These are phyloP conservation scores for Ammodytes dubius DNA, from an alignment of 2,113 vertebrate genomes.

Conservation along the genomic window DNA sequence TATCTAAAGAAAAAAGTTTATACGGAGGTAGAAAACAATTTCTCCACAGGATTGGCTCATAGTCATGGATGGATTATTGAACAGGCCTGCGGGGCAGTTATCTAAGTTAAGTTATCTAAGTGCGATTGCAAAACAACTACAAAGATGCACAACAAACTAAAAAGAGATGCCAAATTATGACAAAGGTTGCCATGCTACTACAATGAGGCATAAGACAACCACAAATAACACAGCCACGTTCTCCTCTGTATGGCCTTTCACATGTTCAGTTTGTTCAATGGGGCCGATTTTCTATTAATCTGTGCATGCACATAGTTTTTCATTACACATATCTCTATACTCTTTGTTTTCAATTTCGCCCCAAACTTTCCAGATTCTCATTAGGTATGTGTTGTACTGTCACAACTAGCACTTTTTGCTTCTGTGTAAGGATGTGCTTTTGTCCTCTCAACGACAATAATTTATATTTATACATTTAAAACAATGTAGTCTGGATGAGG, in stretches of 20 bases:
- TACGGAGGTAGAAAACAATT: neutral
- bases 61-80: no score
- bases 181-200: neutral
- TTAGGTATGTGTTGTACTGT: conserved; percentile 39
- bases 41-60: no score
- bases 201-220: neutral
- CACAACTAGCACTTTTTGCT: neutral
- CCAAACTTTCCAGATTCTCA: neutral
- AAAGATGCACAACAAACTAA: no score
- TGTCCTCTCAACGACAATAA: neutral
- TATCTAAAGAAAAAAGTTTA: neutral
- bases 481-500: neutral
- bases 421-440: conserved; percentile 3
- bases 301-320: neutral
- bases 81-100: no score
- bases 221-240: neutral
- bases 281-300: neutral
- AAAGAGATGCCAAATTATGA: neutral
- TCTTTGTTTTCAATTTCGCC: conserved; percentile 5
- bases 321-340: conserved; percentile 4
- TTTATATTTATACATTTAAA: neutral
- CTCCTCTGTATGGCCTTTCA: neutral
- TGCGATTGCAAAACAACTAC: no score
- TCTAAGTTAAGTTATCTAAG: no score
- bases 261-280: neutral